These are phyloP conservation scores for Toxostoma redivivum DNA, from an alignment of 2,113 vertebrate species.

Conservation along the genomic window DNA sequence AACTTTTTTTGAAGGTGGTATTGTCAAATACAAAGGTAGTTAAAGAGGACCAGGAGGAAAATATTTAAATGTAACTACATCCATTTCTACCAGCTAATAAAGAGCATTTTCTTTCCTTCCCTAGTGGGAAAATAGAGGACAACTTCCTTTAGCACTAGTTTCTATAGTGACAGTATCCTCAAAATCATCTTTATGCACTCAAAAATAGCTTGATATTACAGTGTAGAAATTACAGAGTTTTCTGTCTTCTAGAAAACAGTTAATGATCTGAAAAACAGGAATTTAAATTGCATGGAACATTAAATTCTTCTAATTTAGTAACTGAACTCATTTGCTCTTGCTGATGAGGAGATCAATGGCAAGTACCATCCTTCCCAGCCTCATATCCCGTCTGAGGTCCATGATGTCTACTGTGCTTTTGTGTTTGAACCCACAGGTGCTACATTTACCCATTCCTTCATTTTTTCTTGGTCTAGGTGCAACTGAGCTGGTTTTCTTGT, in stretches of 20 bases:
- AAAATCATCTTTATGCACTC: constrained; percentile 13
- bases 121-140: background rate
- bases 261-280: background rate
- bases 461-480: background rate
- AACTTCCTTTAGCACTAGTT: constrained; percentile 27
- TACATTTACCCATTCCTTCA: background rate
- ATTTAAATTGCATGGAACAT: constrained; percentile 1
- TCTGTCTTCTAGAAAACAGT: background rate
- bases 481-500: background rate
- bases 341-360: background rate
- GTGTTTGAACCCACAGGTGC: background rate
- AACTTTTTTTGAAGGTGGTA: background rate
- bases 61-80: background rate
- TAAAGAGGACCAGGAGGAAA: background rate
- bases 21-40: background rate
- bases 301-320: background rate
- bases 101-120: background rate
- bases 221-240: constrained; percentile 9
- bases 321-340: background rate
- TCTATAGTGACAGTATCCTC: constrained; percentile 56
- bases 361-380: background rate
- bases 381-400: background rate
- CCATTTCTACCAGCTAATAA: background rate
- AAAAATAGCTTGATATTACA: constrained; percentile 28
- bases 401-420: background rate